phyloP scores from a whole-genome alignment of 35 echinoderm and acorn worm genomes.

The Eucidaris tribuloides region DNA sequence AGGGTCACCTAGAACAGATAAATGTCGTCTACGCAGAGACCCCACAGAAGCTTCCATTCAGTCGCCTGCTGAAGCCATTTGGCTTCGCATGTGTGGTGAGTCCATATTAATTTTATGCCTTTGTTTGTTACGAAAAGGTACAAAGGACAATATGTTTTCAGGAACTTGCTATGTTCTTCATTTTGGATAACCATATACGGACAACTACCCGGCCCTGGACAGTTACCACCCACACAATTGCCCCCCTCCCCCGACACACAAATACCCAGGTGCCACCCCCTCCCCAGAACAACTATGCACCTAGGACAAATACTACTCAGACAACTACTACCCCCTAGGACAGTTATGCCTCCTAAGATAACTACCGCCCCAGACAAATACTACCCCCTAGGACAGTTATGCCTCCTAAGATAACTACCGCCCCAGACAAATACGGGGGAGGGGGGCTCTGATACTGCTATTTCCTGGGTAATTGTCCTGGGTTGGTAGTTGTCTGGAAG shows the following conservation, averaged over 20 bases:
- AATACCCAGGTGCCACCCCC: background rate
- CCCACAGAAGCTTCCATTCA: conserved; percentile 43
- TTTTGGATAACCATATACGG: background rate
- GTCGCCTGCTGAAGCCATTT: conserved; percentile 78
- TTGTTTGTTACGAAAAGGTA: background rate
- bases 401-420: no score
- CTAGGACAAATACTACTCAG: no score
- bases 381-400: no score
- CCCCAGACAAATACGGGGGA: no score
- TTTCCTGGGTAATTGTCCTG: no score
- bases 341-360: no score
- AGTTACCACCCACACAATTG: background rate
- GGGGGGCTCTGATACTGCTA: no score
- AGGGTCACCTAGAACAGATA: conserved; percentile 75
- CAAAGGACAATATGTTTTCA: background rate
- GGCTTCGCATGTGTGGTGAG: conserved; percentile 93
- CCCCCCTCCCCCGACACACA: background rate
- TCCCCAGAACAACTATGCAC: no score
- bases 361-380: no score
- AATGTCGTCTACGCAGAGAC: conserved; percentile 60
- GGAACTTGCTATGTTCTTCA: background rate
- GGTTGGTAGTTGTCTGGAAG: no score
- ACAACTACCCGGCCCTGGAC: background rate
- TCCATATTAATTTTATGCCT: background rate
- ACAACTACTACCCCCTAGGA: no score